phyloP scores from a whole-genome alignment of 2,113 vertebrate genomes.

The Pithys albifrons region DNA sequence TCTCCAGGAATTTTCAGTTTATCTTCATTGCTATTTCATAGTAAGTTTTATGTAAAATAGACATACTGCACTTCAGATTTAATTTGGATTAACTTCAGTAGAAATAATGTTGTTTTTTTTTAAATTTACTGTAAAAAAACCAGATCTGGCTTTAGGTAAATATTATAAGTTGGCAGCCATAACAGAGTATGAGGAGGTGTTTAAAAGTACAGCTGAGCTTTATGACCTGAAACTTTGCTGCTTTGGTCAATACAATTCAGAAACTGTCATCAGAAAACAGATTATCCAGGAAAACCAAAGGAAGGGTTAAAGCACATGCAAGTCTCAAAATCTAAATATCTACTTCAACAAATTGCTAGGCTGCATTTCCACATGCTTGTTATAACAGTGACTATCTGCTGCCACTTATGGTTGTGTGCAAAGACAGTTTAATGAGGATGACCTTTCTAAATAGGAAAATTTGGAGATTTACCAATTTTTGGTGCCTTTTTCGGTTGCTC shows the following conservation, averaged over 20 bases:
- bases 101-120: neutral
- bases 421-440: constrained; percentile 51
- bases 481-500: constrained; percentile 19
- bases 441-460: constrained; percentile 48
- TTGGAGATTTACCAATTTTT: constrained; percentile 42
- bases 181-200: neutral
- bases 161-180: neutral
- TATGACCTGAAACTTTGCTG: neutral
- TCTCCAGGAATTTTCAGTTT: constrained; percentile 84
- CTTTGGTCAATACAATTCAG: neutral
- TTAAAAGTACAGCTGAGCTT: neutral
- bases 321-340: neutral
- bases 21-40: constrained; percentile 40
- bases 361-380: neutral
- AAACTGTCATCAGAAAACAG: neutral
- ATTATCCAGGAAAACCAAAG: neutral
- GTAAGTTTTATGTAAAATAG: constrained; percentile 23
- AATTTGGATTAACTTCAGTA: neutral
- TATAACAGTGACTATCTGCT: constrained; percentile 22
- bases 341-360: neutral
- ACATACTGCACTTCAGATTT: neutral
- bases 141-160: neutral
- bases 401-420: constrained; percentile 32
- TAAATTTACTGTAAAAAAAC: neutral
- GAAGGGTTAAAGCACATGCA: neutral